Percentiles rank a stretch among this genome's conserved stretches.
These are phyloP conservation scores for Romanogobio albipinnatus DNA, from an alignment of 2,113 vertebrate species.

Conservation along the genomic window DNA sequence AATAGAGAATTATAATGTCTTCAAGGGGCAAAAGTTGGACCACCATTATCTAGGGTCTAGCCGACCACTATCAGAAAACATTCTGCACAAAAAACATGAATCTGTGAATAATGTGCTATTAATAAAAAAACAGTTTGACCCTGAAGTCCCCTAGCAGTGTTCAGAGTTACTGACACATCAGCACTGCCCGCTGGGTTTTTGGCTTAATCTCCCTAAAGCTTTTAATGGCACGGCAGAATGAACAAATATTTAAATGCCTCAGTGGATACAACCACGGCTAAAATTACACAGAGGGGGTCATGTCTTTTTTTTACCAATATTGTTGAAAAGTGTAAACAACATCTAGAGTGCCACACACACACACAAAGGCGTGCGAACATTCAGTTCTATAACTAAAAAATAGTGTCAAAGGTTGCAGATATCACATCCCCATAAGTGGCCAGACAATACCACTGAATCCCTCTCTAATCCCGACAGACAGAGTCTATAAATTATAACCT, in stretches of 20 bases:
- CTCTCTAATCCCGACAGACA: constrained; percentile 33
- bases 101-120: constrained; percentile 31
- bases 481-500: constrained; percentile 28
- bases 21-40: background rate
- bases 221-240: constrained; percentile 15
- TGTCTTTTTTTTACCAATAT: constrained; percentile 27
- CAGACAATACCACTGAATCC: constrained; percentile 39
- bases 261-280: background rate
- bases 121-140: constrained; percentile 45
- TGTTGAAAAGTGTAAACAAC: constrained; percentile 6
- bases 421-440: constrained; percentile 5
- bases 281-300: constrained; percentile 25
- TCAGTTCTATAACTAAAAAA: constrained; percentile 8
- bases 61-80: background rate
- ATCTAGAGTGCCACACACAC: background rate
- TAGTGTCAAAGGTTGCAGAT: background rate
- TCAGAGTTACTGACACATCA: constrained; percentile 9
- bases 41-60: background rate
- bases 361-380: constrained; percentile 9
- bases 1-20: background rate
- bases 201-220: constrained; percentile 45
- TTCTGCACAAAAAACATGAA: constrained; percentile 12
- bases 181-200: constrained; percentile 19
- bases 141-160: constrained; percentile 28
- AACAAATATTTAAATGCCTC: constrained; percentile 40